These are phyloP conservation scores for Cacatua alba DNA, from an alignment of 2,113 vertebrate genomes.

Conservation along the genomic window DNA sequence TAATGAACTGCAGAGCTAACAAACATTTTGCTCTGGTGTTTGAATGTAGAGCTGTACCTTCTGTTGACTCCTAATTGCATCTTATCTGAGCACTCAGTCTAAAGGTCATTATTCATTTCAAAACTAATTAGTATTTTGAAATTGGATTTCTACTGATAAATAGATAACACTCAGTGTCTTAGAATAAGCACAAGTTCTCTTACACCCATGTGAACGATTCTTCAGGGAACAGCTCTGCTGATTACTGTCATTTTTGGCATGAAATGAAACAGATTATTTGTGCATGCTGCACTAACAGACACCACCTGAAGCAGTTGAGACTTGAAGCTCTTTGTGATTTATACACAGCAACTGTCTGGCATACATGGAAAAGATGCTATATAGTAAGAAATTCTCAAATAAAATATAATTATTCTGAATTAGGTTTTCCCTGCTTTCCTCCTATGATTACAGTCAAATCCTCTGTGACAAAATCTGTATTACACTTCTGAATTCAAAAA, in stretches of 20 bases:
- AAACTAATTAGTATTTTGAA: conserved; percentile 18
- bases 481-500: background rate
- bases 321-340: background rate
- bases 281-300: background rate
- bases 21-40: background rate
- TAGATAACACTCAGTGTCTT: background rate
- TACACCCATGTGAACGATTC: background rate
- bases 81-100: background rate
- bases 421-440: background rate
- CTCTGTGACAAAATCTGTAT: background rate
- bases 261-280: background rate
- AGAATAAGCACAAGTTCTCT: background rate
- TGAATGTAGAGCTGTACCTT: background rate
- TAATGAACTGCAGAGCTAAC: background rate
- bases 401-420: background rate
- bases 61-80: background rate
- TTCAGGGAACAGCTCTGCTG: background rate
- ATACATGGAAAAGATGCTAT: background rate
- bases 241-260: background rate
- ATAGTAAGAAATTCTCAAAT: background rate
- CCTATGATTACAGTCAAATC: background rate
- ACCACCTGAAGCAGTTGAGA: background rate
- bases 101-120: conserved; percentile 11
- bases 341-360: background rate
- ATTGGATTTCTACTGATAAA: background rate